Conservation (phyloP, 2,113 vertebrate genomes). For the Amblyopsis rosae region DNA sequence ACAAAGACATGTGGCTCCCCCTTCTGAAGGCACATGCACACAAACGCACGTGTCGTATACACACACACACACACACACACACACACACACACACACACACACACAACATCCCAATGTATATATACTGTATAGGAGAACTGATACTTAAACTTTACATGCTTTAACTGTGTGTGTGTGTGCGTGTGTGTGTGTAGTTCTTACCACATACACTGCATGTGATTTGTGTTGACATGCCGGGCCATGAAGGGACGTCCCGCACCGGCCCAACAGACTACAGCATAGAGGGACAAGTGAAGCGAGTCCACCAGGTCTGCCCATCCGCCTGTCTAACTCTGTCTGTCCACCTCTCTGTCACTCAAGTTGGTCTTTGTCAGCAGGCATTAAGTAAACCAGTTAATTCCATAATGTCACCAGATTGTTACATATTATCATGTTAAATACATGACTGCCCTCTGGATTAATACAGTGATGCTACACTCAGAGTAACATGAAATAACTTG, state of each 20-base stretch:
- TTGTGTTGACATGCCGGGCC: conserved; percentile 95
- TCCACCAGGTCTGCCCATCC: conserved; percentile 84
- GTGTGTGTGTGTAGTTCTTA: conserved; percentile 76
- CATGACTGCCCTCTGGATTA: background rate
- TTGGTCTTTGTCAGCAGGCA: no score
- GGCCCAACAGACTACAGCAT: conserved; percentile 87
- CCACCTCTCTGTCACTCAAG: no score
- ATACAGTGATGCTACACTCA: background rate
- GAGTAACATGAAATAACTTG: background rate
- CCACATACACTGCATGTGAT: conserved; percentile 87
- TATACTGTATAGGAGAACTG: background rate
- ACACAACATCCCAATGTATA: background rate
- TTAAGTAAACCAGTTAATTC: no score
- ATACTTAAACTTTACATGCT: background rate
- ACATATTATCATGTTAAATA: background rate
- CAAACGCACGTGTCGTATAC: background rate
- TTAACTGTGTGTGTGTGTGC: background rate
- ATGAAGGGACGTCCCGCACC: conserved; percentile 88
- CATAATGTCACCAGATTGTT: background rate
- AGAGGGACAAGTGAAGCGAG: conserved; percentile 85
- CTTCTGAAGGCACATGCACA: conserved; percentile 78
- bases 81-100: background rate
- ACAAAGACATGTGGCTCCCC: conserved; percentile 89
- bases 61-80: background rate
- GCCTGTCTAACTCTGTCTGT: no score